Evolutionary conservation across 2,797 vertebrate genomes (phyloP).

Genomic region (Scleropages formosus): DNA sequence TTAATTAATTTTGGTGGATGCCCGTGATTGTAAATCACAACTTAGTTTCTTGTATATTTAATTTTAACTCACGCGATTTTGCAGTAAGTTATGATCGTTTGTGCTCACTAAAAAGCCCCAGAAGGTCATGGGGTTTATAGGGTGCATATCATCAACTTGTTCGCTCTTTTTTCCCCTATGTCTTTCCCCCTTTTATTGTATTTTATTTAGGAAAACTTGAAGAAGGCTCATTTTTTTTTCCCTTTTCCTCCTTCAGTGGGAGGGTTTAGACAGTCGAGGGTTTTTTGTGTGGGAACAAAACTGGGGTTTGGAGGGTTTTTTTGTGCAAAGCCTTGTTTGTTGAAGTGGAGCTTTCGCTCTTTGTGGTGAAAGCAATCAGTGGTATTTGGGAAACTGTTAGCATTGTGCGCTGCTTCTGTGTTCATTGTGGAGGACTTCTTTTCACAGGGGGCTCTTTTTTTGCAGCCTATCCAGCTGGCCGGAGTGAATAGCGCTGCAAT

Average conservation of each 20-base stretch:
- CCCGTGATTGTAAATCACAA: no score
- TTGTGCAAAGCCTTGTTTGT: conserved; percentile 97
- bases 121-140: conserved; percentile 77
- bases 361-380: conserved; percentile 99
- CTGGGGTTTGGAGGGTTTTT: conserved; percentile 96
- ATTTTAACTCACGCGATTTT: no score
- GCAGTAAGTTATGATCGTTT: neutral
- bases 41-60: no score
- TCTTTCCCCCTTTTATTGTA: conserved; percentile 55
- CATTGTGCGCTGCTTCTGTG: conserved; percentile 99
- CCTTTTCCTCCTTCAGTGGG: conserved; percentile 76
- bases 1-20: no score
- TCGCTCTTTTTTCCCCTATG: conserved; percentile 70
- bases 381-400: conserved; percentile 99
- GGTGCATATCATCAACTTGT: conserved; percentile 82
- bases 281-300: conserved; percentile 98
- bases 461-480: conserved; percentile 99
- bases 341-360: conserved; percentile 99
- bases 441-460: conserved; percentile 90
- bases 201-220: conserved; percentile 59
- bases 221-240: conserved; percentile 63
- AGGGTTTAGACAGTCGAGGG: conserved; percentile 99
- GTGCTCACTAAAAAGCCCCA: conserved; percentile 61
- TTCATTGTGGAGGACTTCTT: conserved; percentile 97
- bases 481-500: conserved; percentile 97